Evolutionary conservation across 2,113 vertebrate species (phyloP).

Genomic region (Shinisaurus crocodilurus): DNA sequence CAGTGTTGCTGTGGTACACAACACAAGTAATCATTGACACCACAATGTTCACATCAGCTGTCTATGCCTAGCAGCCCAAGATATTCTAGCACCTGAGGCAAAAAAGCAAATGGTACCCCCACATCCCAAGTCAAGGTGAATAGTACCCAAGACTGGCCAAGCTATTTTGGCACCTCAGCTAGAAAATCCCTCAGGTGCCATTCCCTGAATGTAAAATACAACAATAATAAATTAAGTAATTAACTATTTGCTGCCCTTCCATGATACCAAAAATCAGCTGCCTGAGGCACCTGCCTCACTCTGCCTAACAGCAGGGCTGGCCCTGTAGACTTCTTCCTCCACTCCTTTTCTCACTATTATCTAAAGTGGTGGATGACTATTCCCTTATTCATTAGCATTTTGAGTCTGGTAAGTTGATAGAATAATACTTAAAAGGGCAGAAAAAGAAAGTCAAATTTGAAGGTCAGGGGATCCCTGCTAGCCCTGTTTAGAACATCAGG

Average conservation of each 20-base stretch:
- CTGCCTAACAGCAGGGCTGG: no score
- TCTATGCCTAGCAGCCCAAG: not conserved
- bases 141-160: no score
- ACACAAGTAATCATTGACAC: not conserved
- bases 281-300: no score
- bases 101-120: no score
- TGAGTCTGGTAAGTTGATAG: not conserved
- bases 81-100: no score
- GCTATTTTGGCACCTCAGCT: no score
- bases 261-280: no score
- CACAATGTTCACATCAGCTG: not conserved
- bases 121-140: no score
- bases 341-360: not conserved
- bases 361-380: not conserved
- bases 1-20: not conserved
- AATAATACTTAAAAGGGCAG: not conserved
- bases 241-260: no score
- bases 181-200: no score
- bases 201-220: no score
- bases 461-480: not conserved
- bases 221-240: no score
- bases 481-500: not conserved
- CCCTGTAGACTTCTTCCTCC: not conserved
- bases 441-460: not conserved
- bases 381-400: not conserved